Evolutionary conservation across 2,797 vertebrate genomes (phyloP), one percentile per base, ranked within the genome.

Genomic region (Peromyscus melanophrys): DNA sequence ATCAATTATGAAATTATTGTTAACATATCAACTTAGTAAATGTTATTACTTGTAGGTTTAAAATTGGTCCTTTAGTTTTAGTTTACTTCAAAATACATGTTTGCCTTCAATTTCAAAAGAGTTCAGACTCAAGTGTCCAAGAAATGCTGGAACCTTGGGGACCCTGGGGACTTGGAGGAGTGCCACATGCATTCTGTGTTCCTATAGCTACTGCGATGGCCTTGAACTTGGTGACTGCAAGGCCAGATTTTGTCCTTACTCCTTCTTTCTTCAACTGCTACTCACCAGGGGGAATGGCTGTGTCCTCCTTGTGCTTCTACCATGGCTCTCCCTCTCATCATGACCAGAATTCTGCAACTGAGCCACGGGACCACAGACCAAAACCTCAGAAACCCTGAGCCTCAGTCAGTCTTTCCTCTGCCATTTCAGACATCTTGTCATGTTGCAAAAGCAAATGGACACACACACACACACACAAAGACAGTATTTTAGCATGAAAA

Each of bases 11-110:
- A 91, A 96, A 49, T 65, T 67, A 90, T 6, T 52, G 3, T 19
- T 67, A 67, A 73, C n/a, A 25, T 65, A 27, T 86, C 40, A 75
- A 21, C 82, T 92, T 69, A n/a, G 16, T 67, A 55, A 81, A 31
- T 89, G 82, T 21, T 86, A 92, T 76, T 92, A 95, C 61, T 49
- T 83, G 0, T 31, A 63, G 12, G 7, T 76, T 86, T 94, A 40
- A 75, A 94, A 77, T 46, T 76, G 80, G 25, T 5, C 43, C 40
- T 16, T 25, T 77, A 49, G 19, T 57, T 80, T 95, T 29, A 92
- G 19, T 89, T 95, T 94, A 87, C 14, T 16, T 23, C 29, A 82
- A 75, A 43, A 37, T 75, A 6, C 5, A 40, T 4, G 12, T 40
- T 67, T 37, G 16, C 57, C 23, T 78, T 90, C 9, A 27, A 61